phyloP scores from a whole-genome alignment of 1,140 invertebrate species.

The Drosophila orosa region DNA sequence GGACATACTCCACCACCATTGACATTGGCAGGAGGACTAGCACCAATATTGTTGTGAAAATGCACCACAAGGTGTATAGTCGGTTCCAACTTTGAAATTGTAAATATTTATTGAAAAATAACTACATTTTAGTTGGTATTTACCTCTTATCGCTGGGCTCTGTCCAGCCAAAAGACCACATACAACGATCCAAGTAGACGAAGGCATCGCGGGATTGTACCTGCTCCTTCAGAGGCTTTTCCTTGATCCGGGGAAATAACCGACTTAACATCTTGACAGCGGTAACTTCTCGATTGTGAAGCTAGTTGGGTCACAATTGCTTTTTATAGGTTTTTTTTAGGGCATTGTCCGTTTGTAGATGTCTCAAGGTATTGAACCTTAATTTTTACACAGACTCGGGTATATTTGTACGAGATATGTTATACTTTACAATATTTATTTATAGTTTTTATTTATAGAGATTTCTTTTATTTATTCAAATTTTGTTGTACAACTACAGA shows the following conservation, averaged over 20 bases:
- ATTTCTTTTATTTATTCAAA: background rate
- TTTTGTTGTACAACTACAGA: background rate
- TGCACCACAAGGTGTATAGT: conserved; percentile 17
- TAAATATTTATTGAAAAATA: background rate
- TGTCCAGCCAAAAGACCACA: conserved; percentile 48
- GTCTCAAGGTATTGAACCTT: background rate
- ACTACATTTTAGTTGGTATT: background rate
- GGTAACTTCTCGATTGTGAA: background rate
- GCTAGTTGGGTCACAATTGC: too few species aligned
- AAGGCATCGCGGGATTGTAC: conserved; percentile 51
- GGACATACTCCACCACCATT: conserved; percentile 39
- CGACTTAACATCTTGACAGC: conserved; percentile 39
- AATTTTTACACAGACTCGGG: background rate
- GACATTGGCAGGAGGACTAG: conserved; percentile 27
- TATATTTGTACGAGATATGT: background rate
- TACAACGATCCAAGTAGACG: conserved; percentile 43
- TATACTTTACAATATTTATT: background rate
- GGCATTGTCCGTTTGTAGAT: background rate
- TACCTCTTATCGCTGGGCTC: conserved; percentile 9
- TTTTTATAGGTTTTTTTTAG: conserved; percentile 26
- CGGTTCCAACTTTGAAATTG: background rate
- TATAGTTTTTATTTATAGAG: background rate
- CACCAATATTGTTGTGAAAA: background rate
- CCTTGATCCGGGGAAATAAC: conserved; percentile 34
- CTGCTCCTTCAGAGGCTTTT: conserved; percentile 1